Percentiles rank a stretch among this genome's conserved stretches.
These are phyloP conservation scores for Ligdia adustata DNA, from an alignment of 2,888 invertebrate genomes.

Conservation along the genomic window DNA sequence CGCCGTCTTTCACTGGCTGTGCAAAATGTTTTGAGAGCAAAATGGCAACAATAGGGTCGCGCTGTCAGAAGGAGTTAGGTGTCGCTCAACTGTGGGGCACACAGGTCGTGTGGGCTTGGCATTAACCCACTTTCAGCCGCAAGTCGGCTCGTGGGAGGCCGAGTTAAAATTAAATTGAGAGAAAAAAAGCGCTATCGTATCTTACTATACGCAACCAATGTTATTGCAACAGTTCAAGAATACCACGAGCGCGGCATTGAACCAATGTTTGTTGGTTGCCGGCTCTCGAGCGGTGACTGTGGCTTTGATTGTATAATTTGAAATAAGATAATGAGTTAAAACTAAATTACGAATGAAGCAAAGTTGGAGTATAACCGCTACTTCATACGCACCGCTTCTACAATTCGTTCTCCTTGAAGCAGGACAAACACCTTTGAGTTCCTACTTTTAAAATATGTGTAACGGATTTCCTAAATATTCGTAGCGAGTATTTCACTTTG, in stretches of 20 bases:
- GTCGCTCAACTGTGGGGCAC: constrained; percentile 62
- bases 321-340: constrained; percentile 13
- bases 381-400: too few relatives aligned
- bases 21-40: constrained; percentile 41
- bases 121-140: constrained; percentile 78
- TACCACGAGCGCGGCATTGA: constrained; percentile 42
- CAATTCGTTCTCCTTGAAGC: too few relatives aligned
- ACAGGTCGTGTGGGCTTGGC: constrained; percentile 76
- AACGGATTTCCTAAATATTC: too few relatives aligned
- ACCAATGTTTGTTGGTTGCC: constrained; percentile 17
- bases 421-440: too few relatives aligned
- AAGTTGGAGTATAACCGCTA: too few relatives aligned
- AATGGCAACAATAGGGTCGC: constrained; percentile 53
- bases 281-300: constrained; percentile 10
- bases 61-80: constrained; percentile 50
- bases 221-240: constrained; percentile 66
- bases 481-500: too few relatives aligned
- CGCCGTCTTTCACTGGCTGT: constrained; percentile 47
- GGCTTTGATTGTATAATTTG: constrained; percentile 10
- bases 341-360: too few relatives aligned
- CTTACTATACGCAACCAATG: constrained; percentile 61
- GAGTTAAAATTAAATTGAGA: constrained; percentile 71
- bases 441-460: too few relatives aligned
- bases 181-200: constrained; percentile 60
- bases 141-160: constrained; percentile 81